phyloP scores from a whole-genome alignment of 2,888 invertebrate species.

The Scaeva pyrastri region DNA sequence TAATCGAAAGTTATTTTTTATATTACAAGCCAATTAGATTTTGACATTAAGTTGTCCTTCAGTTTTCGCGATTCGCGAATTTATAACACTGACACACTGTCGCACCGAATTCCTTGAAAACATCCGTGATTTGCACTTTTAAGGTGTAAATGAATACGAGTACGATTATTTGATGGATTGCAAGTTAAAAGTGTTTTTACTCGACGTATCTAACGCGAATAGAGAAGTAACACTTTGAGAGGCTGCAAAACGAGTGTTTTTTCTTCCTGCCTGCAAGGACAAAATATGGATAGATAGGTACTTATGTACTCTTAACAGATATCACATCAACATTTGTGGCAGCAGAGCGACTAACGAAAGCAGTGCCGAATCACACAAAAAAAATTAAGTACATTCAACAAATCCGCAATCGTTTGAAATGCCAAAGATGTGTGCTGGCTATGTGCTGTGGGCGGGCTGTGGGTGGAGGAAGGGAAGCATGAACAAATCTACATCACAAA shows the following conservation, averaged over 20 bases:
- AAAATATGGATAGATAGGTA: conserved; percentile 37
- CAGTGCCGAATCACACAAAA: conserved; percentile 14
- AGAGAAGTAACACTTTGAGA: not conserved
- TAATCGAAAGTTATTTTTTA: conserved; percentile 1
- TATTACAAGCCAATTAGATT: conserved; percentile 28
- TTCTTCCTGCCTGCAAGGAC: conserved; percentile 22
- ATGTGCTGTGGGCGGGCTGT: no score
- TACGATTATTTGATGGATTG: not conserved
- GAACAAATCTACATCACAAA: conserved; percentile 6
- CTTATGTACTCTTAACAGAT: conserved; percentile 29
- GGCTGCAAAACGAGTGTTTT: conserved; percentile 11
- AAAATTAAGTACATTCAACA: conserved; percentile 63
- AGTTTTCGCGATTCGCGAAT: conserved; percentile 7
- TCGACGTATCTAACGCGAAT: no score
- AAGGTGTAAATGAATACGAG: no score
- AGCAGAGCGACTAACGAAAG: conserved; percentile 35
- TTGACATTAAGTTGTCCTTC: conserved; percentile 3
- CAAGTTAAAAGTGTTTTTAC: not conserved
- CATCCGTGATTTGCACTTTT: conserved; percentile 3
- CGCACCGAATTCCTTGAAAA: not conserved
- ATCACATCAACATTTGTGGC: conserved; percentile 49
- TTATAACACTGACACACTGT: not conserved
- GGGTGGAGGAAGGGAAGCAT: not conserved
- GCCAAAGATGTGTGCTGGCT: conserved; percentile 6
- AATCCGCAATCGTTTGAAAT: conserved; percentile 61